Evolutionary conservation across 2,888 invertebrate genomes (phyloP), one percentile per base, ranked within the genome.

Genomic region (Sphinx pinastri): DNA sequence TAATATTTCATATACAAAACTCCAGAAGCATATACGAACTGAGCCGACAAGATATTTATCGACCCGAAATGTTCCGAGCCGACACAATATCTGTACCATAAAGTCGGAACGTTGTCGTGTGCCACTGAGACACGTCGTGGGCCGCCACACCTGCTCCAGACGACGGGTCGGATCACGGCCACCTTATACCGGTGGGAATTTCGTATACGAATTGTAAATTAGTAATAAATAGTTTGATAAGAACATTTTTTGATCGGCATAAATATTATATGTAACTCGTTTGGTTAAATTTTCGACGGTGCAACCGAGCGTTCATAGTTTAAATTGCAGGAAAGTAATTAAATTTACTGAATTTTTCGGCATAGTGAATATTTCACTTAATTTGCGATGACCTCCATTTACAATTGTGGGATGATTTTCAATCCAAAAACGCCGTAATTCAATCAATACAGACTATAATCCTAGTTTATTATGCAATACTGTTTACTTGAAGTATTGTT

Each of bases 61-160:
- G 38, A 2, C 38, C 8, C 6, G 38, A 38, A 38, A 38, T 38
- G 38, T 38, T 38, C 7, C 5, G 38, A 38, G 38, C 8, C 38
- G 38, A 38, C 38, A 38, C 38, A 4, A 38, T 38, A 3, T 38
- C 38, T 38, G 7, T 38, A 25, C 25, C 25, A 25, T 25, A 7
- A 38, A 38, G 38, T 38, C 6, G 38, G 38, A 0, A 38, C 38
- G 38, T 38, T 12, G 63, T 49, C 63, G 67, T 55, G 67, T 54
- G 67, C 67, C 52, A 52, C 52, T 16, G 54, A 16, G 16, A 10
- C 16, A 11, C 31, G 69, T 63, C 68, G 68, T 59, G 58, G 49
- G 68, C 68, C 58, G 59, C 52, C 70, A 70, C 74, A 74, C 81
- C 80, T 81, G 80, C 79, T 75, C 71, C 71, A 72, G 75, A 71